A percentile compares a stretch with the other conserved stretches of the same genome.
Conservation (phyloP, 2,888 invertebrate genomes). For the Drosophila parthenogenetica region DNA sequence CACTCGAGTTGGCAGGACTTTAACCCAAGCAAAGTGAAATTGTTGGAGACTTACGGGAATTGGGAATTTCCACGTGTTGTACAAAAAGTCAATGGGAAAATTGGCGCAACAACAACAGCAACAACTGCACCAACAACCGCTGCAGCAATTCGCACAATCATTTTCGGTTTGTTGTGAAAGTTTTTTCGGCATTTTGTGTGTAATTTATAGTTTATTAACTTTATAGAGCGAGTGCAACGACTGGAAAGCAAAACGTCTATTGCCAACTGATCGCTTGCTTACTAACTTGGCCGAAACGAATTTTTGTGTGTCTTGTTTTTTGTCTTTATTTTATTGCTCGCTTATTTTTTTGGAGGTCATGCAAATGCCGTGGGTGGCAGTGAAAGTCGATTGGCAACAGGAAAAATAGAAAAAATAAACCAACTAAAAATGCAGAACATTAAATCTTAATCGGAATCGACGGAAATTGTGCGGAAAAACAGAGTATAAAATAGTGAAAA, state of each 20-base stretch:
- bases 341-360: constrained; percentile 70
- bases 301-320: constrained; percentile 13
- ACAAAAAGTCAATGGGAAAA: constrained; percentile 59
- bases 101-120: constrained; percentile 57
- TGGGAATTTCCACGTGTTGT: constrained; percentile 76
- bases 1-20: constrained; percentile 78
- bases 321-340: constrained; percentile 1
- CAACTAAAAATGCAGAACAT: constrained; percentile 11
- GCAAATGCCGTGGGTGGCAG: constrained; percentile 73
- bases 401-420: neutral
- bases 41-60: constrained; percentile 54
- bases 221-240: constrained; percentile 76
- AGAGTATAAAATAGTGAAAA: neutral
- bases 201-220: constrained; percentile 81
- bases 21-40: constrained; percentile 81
- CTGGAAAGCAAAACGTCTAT: constrained; percentile 59
- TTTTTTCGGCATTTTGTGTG: constrained; percentile 70
- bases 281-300: constrained; percentile 18
- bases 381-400: constrained; percentile 58
- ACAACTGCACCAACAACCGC: constrained; percentile 13
- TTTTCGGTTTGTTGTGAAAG: constrained; percentile 61
- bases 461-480: neutral
- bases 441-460: constrained; percentile 1
- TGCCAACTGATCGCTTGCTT: constrained; percentile 36
- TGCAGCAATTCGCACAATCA: constrained; percentile 39